A percentile compares a stretch with the other conserved stretches of the same genome.
phyloP scores from a whole-genome alignment of 2,113 vertebrate species.

The Emydocephalus ijimae region DNA sequence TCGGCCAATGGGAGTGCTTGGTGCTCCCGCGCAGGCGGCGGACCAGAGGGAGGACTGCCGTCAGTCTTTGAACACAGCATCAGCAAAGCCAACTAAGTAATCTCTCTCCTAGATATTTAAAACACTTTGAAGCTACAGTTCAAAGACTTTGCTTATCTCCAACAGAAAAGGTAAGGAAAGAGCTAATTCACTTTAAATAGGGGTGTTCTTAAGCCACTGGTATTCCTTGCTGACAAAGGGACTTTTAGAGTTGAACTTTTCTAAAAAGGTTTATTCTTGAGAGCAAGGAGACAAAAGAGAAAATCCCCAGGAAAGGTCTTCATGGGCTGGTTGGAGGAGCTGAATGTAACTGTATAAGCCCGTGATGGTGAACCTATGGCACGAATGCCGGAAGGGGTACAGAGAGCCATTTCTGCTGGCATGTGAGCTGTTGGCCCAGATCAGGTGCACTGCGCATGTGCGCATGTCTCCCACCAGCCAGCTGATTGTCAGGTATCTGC shows the following conservation, averaged over 20 bases:
- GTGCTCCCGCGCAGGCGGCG: no score
- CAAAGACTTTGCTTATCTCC: neutral
- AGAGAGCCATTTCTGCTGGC: no score
- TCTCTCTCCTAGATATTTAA: neutral
- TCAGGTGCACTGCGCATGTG: no score
- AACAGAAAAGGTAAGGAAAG: neutral
- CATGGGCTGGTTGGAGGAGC: neutral
- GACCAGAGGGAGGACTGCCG: no score
- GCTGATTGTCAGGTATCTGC: no score
- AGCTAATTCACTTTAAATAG: neutral
- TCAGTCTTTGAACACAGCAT: no score
- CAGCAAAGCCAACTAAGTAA: neutral
- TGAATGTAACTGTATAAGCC: neutral
- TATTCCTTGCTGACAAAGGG: neutral
- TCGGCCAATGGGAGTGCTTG: no score
- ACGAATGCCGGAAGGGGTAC: no score
- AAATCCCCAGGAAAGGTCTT: neutral
- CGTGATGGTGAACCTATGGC: no score
- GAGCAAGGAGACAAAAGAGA: neutral
- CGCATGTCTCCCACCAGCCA: no score
- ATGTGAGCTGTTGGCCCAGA: no score
- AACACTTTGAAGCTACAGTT: neutral
- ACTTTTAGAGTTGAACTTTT: neutral
- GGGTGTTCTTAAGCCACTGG: neutral
- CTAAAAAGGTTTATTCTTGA: neutral